Evolutionary conservation across 2,888 invertebrate species (phyloP).

Genomic region (Drosophila monieri): DNA sequence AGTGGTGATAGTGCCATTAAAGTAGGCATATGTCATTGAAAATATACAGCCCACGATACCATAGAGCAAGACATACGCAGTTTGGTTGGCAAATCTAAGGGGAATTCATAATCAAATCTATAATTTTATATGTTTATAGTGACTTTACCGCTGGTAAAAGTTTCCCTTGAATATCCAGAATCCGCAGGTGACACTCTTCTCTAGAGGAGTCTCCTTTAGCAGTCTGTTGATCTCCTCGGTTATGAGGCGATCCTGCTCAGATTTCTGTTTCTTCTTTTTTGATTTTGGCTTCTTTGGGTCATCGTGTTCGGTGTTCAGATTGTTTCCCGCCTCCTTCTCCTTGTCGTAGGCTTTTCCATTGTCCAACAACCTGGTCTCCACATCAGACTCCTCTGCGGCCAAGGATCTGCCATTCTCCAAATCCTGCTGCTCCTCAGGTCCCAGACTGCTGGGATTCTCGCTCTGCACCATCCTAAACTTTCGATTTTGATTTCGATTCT

Average conservation of each 20-base stretch:
- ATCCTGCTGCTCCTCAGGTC: slow-evolving; percentile 38
- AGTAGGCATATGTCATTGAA: slow-evolving; percentile 89
- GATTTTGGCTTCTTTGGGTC: slow-evolving; percentile 17
- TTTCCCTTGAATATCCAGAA: slow-evolving; percentile 86
- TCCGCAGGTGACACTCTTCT: slow-evolving; percentile 88
- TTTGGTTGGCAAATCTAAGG: slow-evolving; percentile 83
- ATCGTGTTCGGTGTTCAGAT: slow-evolving; percentile 1
- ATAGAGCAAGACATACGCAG: slow-evolving; percentile 86
- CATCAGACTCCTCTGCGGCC: slow-evolving; percentile 29
- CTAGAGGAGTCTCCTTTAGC: slow-evolving; percentile 85
- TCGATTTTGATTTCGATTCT: slow-evolving; percentile 4
- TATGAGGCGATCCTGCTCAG: slow-evolving; percentile 76
- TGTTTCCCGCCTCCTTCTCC: slow-evolving; percentile 21
- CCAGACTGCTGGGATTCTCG: slow-evolving; percentile 35
- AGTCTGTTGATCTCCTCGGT: slow-evolving; percentile 84
- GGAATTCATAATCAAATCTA: not conserved
- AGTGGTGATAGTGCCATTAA: slow-evolving; percentile 90
- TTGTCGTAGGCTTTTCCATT: slow-evolving; percentile 55
- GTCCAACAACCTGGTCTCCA: slow-evolving; percentile 70
- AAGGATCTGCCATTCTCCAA: slow-evolving; percentile 6
- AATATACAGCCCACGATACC: slow-evolving; percentile 88
- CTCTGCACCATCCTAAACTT: slow-evolving; percentile 57
- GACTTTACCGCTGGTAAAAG: slow-evolving; percentile 85
- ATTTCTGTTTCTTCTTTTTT: slow-evolving; percentile 67
- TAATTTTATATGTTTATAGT: slow-evolving; percentile 72